Conservation (phyloP, 2,888 invertebrate genomes). For the Thereva nobilitata region DNA sequence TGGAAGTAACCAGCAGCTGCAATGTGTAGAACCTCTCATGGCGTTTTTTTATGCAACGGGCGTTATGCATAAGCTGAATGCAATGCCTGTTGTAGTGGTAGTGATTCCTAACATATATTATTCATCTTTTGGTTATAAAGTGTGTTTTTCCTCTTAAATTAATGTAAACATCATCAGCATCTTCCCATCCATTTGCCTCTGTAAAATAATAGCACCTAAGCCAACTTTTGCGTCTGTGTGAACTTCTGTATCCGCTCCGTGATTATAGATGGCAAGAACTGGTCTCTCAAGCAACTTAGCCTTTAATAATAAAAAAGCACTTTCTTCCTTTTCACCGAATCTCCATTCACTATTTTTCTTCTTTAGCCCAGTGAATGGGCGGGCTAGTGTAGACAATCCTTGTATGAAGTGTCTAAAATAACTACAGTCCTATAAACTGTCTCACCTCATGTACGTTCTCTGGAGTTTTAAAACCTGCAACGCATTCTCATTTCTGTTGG, state of each 20-base stretch:
- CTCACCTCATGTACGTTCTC: conserved; percentile 40
- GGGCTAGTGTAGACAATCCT: conserved; percentile 41
- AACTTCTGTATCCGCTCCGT: conserved; percentile 35
- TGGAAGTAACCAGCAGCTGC: too few species aligned
- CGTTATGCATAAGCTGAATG: too few species aligned
- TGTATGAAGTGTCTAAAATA: conserved; percentile 46
- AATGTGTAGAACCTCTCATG: too few species aligned
- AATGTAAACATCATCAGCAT: too few species aligned
- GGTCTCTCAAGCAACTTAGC: conserved; percentile 16
- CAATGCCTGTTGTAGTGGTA: too few species aligned
- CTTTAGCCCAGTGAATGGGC: conserved; percentile 42
- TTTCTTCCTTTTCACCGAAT: conserved; percentile 37
- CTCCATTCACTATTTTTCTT: conserved; percentile 35
- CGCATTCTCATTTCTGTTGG: conserved; percentile 33
- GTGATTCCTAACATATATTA: too few species aligned
- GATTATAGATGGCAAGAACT: conserved; percentile 12
- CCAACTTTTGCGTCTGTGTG: conserved; percentile 47
- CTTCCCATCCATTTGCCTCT: conserved; percentile 24
- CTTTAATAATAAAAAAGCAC: conserved; percentile 41
- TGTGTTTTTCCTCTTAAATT: too few species aligned
- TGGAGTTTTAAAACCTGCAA: conserved; percentile 39
- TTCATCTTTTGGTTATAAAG: too few species aligned
- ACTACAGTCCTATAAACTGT: conserved; percentile 45
- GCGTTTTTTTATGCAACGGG: too few species aligned
- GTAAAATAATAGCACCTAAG: conserved; percentile 46